Percentiles rank a stretch among this genome's conserved stretches.
These are phyloP conservation scores for Charina bottae DNA, from an alignment of 2,113 vertebrate genomes.

Conservation along the genomic window DNA sequence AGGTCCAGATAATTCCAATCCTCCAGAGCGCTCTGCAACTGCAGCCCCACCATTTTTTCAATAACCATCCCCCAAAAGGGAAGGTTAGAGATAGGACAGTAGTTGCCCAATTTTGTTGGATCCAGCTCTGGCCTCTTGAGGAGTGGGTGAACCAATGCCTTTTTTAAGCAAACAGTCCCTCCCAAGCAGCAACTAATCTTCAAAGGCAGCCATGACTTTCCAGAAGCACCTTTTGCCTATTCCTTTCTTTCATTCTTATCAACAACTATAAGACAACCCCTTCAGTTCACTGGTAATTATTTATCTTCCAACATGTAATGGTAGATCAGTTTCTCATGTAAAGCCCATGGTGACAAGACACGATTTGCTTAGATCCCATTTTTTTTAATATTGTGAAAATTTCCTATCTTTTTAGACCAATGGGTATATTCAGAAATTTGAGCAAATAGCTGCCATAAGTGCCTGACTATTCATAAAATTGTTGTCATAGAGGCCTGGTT, in stretches of 20 bases:
- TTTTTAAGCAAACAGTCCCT: neutral
- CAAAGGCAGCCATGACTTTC: neutral
- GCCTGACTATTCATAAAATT: neutral
- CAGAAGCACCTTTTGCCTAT: neutral
- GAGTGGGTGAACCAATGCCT: neutral
- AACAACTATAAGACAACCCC: neutral
- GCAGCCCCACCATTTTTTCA: neutral
- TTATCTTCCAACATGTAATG: neutral
- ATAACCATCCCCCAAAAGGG: neutral
- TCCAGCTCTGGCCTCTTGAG: neutral
- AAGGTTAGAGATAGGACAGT: neutral
- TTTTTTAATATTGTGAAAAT: neutral
- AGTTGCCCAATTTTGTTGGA: neutral
- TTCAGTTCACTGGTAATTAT: neutral
- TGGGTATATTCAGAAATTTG: neutral
- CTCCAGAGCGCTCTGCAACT: neutral
- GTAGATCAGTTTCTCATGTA: neutral
- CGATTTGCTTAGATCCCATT: neutral
- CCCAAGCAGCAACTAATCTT: neutral
- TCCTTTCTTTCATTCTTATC: neutral
- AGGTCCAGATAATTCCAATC: neutral
- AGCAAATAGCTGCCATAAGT: neutral
- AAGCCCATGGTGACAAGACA: neutral
- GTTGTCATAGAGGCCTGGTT: neutral
- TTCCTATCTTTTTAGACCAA: neutral